Conservation (phyloP, 2,888 invertebrate species). For the Eulithis testata region DNA sequence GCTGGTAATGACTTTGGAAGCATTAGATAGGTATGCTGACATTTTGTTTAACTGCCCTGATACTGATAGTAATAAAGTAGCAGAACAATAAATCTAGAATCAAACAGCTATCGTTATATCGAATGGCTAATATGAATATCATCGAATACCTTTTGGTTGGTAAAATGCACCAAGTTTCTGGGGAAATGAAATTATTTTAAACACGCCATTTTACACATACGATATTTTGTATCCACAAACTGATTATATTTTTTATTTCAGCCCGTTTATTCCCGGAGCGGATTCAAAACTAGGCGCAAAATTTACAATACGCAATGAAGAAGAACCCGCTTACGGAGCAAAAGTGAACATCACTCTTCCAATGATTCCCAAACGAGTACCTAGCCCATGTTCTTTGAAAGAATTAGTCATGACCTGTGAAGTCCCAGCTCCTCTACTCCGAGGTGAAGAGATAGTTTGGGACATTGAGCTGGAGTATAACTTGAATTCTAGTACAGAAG, state of each 20-base stretch:
- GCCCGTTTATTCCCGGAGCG: conserved; percentile 68
- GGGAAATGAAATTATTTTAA: too few species aligned
- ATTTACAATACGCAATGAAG: conserved; percentile 62
- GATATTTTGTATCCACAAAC: too few species aligned
- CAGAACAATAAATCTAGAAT: neutral
- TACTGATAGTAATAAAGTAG: neutral
- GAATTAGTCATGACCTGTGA: conserved; percentile 61
- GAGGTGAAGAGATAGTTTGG: conserved; percentile 59
- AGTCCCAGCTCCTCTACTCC: conserved; percentile 64
- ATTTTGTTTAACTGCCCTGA: neutral
- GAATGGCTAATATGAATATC: neutral
- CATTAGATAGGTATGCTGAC: conserved; percentile 60
- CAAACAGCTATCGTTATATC: neutral
- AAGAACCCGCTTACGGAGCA: conserved; percentile 75
- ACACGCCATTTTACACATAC: too few species aligned
- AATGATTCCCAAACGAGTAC: conserved; percentile 63
- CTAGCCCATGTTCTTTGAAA: conserved; percentile 63
- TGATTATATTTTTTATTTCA: conserved; percentile 37
- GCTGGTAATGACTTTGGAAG: conserved; percentile 65
- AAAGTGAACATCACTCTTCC: conserved; percentile 63
- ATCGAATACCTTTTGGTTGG: neutral
- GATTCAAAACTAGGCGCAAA: conserved; percentile 61
- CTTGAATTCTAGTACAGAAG: conserved; percentile 48
- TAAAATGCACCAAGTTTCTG: neutral
- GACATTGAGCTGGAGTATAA: conserved; percentile 71